Evolutionary conservation across 2,888 invertebrate species (phyloP).

Genomic region (Drosophila austrosaltans): DNA sequence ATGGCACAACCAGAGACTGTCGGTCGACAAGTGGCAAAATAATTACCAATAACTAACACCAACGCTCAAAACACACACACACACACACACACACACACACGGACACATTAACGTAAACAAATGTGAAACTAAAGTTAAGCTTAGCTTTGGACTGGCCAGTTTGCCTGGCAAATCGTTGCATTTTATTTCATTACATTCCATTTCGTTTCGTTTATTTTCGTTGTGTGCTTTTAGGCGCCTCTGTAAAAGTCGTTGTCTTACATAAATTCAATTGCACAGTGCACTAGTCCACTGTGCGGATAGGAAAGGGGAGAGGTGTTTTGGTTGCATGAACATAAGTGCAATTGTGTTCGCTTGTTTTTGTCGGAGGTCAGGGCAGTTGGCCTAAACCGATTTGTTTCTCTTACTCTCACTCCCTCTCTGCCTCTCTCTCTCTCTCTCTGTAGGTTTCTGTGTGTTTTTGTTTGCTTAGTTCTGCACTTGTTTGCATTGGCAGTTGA

Average conservation of each 20-base stretch:
- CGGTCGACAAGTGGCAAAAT: constrained; percentile 61
- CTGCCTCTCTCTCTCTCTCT: not conserved
- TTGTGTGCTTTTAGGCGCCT: constrained; percentile 19
- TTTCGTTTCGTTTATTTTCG: constrained; percentile 20
- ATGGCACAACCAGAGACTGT: not conserved
- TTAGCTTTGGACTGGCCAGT: constrained; percentile 1
- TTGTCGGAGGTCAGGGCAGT: constrained; percentile 53
- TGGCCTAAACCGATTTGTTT: constrained; percentile 68
- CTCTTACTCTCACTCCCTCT: constrained; percentile 7
- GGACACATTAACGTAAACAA: constrained; percentile 12
- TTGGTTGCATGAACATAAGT: constrained; percentile 30
- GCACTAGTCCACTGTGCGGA: no score
- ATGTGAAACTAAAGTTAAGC: not conserved
- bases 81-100: constrained; percentile 11
- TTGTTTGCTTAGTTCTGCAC: constrained; percentile 1
- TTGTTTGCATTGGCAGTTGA: constrained; percentile 42
- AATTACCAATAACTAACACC: constrained; percentile 63
- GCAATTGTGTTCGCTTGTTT: constrained; percentile 16
- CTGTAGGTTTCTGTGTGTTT: not conserved
- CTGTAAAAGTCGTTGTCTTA: constrained; percentile 38
- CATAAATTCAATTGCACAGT: constrained; percentile 62
- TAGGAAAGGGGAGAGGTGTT: constrained; percentile 5
- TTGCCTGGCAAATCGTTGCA: not conserved
- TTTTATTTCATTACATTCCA: not conserved
- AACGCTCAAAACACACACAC: constrained; percentile 1